Conservation (phyloP, 2,113 vertebrate species). For the Callopanchax toddi region DNA sequence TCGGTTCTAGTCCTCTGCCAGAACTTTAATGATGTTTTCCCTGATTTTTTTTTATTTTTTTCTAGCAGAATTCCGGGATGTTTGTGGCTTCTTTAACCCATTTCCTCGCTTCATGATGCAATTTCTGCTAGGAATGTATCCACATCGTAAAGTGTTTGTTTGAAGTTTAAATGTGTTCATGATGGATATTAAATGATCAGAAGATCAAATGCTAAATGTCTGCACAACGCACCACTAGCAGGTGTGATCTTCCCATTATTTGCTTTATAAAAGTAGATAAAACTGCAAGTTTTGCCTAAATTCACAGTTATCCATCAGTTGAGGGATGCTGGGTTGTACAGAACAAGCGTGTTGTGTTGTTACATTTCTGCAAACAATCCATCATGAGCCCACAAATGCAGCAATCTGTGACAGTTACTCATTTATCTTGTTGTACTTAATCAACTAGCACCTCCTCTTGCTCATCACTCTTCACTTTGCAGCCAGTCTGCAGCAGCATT, state of each 20-base stretch:
- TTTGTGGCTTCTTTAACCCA: neutral
- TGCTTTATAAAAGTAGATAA: neutral
- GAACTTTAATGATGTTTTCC: slow-evolving; percentile 14
- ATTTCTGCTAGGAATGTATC: neutral
- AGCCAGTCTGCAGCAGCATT: slow-evolving; percentile 7
- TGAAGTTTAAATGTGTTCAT: neutral
- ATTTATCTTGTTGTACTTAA: neutral
- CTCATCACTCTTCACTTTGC: neutral
- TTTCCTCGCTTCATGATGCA: neutral
- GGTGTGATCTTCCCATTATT: neutral
- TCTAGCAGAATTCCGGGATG: neutral
- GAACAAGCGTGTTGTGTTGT: neutral
- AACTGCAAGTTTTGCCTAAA: neutral
- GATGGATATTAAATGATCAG: too few species aligned
- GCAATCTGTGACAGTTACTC: neutral
- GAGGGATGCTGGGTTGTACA: neutral
- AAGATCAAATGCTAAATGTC: too few species aligned
- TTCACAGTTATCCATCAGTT: neutral
- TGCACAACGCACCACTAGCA: neutral
- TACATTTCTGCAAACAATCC: neutral
- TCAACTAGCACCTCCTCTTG: neutral
- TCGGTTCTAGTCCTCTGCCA: slow-evolving; percentile 19
- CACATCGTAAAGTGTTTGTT: neutral
- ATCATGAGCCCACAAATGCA: neutral
- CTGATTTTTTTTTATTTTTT: slow-evolving; percentile 26